Evolutionary conservation across 2,113 vertebrate genomes (phyloP), one percentile per base, ranked within the genome.

Genomic region (Nibea albiflora): DNA sequence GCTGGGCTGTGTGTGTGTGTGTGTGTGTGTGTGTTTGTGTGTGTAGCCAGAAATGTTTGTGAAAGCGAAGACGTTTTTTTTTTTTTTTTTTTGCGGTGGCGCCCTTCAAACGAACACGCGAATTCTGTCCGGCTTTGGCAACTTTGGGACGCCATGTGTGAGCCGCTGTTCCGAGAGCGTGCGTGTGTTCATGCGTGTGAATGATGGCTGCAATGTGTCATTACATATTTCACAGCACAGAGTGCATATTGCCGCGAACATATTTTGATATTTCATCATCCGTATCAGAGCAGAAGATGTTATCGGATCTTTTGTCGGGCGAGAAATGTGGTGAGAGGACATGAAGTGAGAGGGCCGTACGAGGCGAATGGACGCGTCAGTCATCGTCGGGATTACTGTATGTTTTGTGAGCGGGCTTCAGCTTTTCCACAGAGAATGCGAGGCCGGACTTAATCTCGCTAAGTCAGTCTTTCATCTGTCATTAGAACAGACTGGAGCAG

Each of bases 401-500:
- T 88, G 89, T 88, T 87, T 90, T 87, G 81, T 71, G 83, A 89
- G 80, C 85, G 10, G 78, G 62, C 88, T 84, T 80, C 35, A 11
- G 84, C 76, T 79, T 85, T 84, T 92, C 82, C 73, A 46, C 78
- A 17, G 85, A 86, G 86, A 91, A 87, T 82, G 82, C 65, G 76
- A 82, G 85, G 87, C 86, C 80, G 81, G 85, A 93, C 90, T 84
- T 92, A 87, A 92, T 93, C 87, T 89, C 10, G 19, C 88, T 87
- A 87, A 94, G 88, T 89, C 89, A 22, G 57, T 89, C 92, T 92
- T 92, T 89, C 81, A 87, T 90, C 89, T 92, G 90, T 94, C 92
- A 92, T 84, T 87, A 90, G 78, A 94, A 95, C 90, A 85, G 91
- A 92, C 88, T 83, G 88, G 73, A 94, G 94, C 92, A 93, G 93